A percentile compares a stretch with the other conserved stretches of the same genome.
These are phyloP conservation scores for Peromyscus eremicus DNA, from an alignment of 2,797 vertebrate genomes.

Conservation along the genomic window DNA sequence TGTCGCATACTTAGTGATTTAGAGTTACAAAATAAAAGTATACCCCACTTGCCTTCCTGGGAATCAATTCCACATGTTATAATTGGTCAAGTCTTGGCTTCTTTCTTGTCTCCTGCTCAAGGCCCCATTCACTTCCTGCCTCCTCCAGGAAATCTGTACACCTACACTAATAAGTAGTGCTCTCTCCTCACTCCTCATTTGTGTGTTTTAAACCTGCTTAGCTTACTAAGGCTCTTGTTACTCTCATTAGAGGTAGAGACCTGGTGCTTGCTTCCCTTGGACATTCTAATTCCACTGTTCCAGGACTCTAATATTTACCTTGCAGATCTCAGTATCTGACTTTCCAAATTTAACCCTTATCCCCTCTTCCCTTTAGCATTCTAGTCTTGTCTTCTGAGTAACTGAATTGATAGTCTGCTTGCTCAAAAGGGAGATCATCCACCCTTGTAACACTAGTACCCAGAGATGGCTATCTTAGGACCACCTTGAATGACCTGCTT, in stretches of 20 bases:
- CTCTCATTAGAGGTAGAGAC: neutral
- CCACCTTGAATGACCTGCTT: neutral
- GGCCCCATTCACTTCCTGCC: too few species aligned
- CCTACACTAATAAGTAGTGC: neutral
- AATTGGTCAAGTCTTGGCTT: neutral
- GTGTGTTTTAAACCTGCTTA: neutral
- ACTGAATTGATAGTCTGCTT: neutral
- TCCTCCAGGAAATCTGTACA: neutral
- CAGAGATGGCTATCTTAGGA: neutral
- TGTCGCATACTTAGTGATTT: neutral
- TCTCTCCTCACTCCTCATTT: neutral
- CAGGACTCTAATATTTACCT: neutral
- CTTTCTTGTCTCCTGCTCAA: neutral
- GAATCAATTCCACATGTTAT: neutral
- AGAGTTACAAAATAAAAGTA: constrained; percentile 8
- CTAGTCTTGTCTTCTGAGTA: neutral
- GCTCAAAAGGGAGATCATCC: neutral
- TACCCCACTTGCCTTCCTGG: neutral
- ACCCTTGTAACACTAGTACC: neutral
- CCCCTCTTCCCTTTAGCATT: neutral
- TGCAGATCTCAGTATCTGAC: neutral
- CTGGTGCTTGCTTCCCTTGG: neutral
- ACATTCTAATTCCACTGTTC: neutral
- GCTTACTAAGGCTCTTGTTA: neutral
- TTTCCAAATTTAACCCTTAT: neutral